A percentile compares a stretch with the other conserved stretches of the same genome.
Conservation (phyloP, 2,113 vertebrate genomes). For the Struthidea cinerea region DNA sequence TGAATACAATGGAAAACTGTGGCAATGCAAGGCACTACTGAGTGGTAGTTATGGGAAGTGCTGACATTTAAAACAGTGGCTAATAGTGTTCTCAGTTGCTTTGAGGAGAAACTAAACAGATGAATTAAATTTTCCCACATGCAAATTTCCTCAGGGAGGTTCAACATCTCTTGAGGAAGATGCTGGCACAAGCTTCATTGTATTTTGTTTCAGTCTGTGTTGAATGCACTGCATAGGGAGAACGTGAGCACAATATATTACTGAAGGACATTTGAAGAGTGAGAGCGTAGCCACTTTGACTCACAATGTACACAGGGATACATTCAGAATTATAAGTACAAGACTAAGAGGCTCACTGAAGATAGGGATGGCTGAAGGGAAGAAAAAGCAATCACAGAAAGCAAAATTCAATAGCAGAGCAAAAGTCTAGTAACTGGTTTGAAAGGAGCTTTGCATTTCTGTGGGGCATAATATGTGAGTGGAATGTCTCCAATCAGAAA, state of each 20-base stretch:
- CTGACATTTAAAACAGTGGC: not conserved
- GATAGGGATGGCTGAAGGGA: conserved; percentile 8
- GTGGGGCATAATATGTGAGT: not conserved
- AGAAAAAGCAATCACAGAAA: conserved; percentile 15
- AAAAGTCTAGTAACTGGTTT: conserved; percentile 7
- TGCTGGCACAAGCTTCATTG: not conserved
- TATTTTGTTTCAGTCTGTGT: conserved; percentile 12
- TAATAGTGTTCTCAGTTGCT: not conserved
- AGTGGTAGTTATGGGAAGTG: not conserved
- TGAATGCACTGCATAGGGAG: not conserved
- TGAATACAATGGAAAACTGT: not conserved
- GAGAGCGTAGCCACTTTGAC: not conserved
- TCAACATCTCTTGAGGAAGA: not conserved
- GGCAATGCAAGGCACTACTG: not conserved
- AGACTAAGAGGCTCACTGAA: conserved; percentile 21
- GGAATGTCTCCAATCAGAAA: conserved; percentile 12
- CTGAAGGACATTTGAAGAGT: conserved; percentile 14
- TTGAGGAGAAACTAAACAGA: not conserved
- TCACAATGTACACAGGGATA: conserved; percentile 17
- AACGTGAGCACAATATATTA: not conserved
- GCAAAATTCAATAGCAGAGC: conserved; percentile 28
- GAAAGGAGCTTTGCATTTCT: conserved; percentile 41
- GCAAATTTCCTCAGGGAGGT: conserved; percentile 5
- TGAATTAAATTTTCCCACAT: not conserved
- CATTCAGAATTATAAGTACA: conserved; percentile 44